A percentile compares a stretch with the other conserved stretches of the same genome.
Conservation (phyloP, 2,888 invertebrate genomes). For the Dastarcus helophoroides region DNA sequence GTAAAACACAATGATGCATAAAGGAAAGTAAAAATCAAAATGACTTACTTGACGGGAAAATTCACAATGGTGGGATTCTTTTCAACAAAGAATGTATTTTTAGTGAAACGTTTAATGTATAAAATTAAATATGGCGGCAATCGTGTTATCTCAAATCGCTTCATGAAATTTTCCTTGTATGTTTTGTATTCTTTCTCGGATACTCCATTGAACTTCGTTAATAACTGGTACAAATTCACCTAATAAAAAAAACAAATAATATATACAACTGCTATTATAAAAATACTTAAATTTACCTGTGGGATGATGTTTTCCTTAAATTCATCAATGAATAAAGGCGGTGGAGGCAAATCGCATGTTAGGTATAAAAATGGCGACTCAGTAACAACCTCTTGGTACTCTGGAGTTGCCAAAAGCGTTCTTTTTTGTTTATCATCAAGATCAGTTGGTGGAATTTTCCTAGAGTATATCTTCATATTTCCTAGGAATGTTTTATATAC, state of each 20-base stretch:
- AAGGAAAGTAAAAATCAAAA: neutral
- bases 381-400: conserved; percentile 77
- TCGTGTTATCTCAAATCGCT: conserved; percentile 88
- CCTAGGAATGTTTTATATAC: conserved; percentile 92
- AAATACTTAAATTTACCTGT: conserved; percentile 51
- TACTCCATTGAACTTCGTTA: conserved; percentile 93
- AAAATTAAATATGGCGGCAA: conserved; percentile 91
- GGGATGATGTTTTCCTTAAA: conserved; percentile 98
- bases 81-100: conserved; percentile 97
- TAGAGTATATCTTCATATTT: conserved; percentile 78
- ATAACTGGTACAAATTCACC: conserved; percentile 86
- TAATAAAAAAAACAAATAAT: conserved; percentile 31
- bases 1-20: conserved; percentile 23
- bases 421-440: conserved; percentile 80
- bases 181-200: conserved; percentile 98
- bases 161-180: conserved; percentile 96
- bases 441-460: conserved; percentile 89
- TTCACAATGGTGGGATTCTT: conserved; percentile 99
- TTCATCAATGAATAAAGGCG: conserved; percentile 95
- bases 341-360: conserved; percentile 95
- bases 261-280: neutral
- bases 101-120: conserved; percentile 95
- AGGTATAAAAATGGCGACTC: conserved; percentile 93
- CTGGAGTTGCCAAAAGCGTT: conserved; percentile 64
- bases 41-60: conserved; percentile 92